A percentile compares a stretch with the other conserved stretches of the same genome.
Conservation (phyloP, 2,797 vertebrate genomes). For the Aselliscus stoliczkanus region DNA sequence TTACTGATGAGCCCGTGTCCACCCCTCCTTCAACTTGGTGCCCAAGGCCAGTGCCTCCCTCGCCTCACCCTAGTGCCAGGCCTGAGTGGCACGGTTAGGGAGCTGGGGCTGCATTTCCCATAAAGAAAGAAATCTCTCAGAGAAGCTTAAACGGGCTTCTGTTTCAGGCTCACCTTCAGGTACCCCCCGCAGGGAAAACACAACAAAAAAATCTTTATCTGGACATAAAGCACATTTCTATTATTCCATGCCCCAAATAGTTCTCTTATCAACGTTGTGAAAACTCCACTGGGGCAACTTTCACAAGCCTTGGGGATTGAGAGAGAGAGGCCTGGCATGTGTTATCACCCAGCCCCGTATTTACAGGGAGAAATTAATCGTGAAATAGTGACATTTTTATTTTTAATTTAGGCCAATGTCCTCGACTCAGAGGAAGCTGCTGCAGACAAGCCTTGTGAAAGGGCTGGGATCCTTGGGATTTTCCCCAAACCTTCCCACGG, state of each 20-base stretch:
- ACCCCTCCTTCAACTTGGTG: neutral
- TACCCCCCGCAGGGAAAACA: too few species aligned
- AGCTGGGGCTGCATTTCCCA: neutral
- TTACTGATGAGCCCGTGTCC: rapidly evolving
- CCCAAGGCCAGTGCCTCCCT: neutral
- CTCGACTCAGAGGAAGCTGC: neutral
- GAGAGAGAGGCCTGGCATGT: too few species aligned
- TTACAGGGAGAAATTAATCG: neutral
- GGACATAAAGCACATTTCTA: neutral
- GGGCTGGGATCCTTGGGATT: neutral
- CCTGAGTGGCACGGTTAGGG: too few species aligned
- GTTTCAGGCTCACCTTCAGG: neutral
- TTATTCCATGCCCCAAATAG: too few species aligned
- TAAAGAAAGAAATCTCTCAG: neutral
- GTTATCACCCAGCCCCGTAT: neutral
- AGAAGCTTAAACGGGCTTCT: neutral
- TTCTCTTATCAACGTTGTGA: neutral
- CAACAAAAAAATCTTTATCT: neutral
- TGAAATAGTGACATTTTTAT: neutral
- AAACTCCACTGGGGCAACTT: neutral
- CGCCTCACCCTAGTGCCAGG: rapidly evolving
- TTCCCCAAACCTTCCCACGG: neutral
- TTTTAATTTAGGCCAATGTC: neutral
- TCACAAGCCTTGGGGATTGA: neutral
- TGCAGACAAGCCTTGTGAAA: neutral